Evolutionary conservation across 2,113 vertebrate genomes (phyloP).

Genomic region (Emydura subglobosa): DNA sequence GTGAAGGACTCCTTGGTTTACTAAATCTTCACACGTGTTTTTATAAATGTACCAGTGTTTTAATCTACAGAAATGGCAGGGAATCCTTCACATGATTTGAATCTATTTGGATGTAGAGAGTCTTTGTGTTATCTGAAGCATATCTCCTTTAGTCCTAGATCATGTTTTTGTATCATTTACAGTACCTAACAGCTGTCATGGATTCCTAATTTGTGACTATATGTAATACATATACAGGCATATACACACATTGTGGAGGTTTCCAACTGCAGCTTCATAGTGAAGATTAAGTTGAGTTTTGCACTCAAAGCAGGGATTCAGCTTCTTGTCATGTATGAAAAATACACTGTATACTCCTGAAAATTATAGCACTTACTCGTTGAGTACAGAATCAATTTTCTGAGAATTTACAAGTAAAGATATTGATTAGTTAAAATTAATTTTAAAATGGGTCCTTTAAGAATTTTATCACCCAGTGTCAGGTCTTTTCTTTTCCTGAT

Average conservation of each 20-base stretch:
- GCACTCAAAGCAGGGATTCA: not conserved
- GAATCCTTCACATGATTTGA: constrained; percentile 53
- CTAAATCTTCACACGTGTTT: constrained; percentile 58
- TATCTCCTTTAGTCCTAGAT: constrained; percentile 42
- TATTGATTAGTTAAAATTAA: constrained; percentile 10
- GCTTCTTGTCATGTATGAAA: not conserved
- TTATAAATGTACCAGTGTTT: constrained; percentile 44
- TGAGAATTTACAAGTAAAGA: not conserved
- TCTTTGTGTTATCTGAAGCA: constrained; percentile 54
- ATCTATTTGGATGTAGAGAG: constrained; percentile 33
- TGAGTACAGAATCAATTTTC: not conserved
- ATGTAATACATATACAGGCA: not conserved
- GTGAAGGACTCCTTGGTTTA: constrained; percentile 29
- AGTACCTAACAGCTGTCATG: constrained; percentile 31
- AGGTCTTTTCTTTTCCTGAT: not conserved
- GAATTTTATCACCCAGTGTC: not conserved
- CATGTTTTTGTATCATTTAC: constrained; percentile 42
- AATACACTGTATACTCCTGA: not conserved
- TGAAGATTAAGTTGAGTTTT: not conserved
- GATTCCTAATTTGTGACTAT: constrained; percentile 41
- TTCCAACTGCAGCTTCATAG: not conserved
- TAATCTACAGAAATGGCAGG: constrained; percentile 60
- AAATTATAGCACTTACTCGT: not conserved
- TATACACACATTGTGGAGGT: not conserved
- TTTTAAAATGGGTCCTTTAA: constrained; percentile 20